These are phyloP conservation scores for Embiotoca jacksoni DNA, from an alignment of 2,113 vertebrate species.

Conservation along the genomic window DNA sequence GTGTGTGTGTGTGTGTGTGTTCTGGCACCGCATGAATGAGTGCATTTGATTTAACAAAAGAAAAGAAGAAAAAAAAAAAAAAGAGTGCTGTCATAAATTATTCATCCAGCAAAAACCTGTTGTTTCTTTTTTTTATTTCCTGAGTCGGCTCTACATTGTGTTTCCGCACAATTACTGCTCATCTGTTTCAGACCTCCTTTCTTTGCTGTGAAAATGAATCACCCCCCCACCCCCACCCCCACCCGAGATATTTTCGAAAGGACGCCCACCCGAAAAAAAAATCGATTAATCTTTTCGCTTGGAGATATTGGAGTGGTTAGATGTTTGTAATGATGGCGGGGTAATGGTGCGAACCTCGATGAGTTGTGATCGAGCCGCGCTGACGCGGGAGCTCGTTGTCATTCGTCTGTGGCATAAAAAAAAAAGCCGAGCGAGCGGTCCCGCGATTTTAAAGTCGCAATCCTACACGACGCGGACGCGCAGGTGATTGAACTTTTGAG, in stretches of 20 bases:
- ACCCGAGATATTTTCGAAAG: too few relatives aligned
- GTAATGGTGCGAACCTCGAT: not conserved
- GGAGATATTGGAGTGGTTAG: not conserved
- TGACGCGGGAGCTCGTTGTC: not conserved
- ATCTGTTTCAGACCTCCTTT: not conserved
- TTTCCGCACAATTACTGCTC: slow-evolving; percentile 30
- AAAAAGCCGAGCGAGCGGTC: not conserved
- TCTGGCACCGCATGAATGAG: too few relatives aligned
- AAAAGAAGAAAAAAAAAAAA: not conserved
- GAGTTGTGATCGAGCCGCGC: not conserved
- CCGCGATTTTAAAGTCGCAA: not conserved
- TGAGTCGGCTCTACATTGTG: not conserved
- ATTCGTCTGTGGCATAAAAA: not conserved
- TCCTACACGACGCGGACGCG: not conserved
- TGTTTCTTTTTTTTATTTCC: not conserved
- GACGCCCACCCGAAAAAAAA: not conserved
- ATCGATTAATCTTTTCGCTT: not conserved
- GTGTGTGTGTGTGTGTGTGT: not conserved
- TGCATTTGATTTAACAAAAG: not conserved
- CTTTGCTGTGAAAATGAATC: slow-evolving; percentile 1
- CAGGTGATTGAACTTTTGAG: not conserved
- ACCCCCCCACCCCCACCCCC: not conserved
- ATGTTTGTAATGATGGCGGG: not conserved
- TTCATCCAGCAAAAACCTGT: slow-evolving; percentile 19
- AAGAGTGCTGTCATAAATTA: slow-evolving; percentile 18